phyloP scores from a whole-genome alignment of 2,113 vertebrate genomes.

The Pseudolaguvia tuberculata region DNA sequence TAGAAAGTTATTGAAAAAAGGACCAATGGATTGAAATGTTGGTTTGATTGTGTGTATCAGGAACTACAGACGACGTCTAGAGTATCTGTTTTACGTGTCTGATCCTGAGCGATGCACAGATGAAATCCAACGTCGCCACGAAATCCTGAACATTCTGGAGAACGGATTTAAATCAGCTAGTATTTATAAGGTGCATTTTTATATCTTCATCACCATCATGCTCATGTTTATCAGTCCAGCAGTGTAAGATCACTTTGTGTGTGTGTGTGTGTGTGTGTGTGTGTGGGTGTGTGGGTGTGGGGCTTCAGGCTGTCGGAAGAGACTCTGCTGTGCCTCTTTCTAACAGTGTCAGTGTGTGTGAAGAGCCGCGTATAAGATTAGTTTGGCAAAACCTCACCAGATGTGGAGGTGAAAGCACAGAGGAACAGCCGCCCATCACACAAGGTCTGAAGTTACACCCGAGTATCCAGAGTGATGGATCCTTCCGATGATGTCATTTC shows the following conservation, averaged over 20 bases:
- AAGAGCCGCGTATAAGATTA: slow-evolving; percentile 67
- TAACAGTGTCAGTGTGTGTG: slow-evolving; percentile 72
- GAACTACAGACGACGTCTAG: slow-evolving; percentile 68
- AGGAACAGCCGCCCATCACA: slow-evolving; percentile 62
- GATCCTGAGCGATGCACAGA: slow-evolving; percentile 64
- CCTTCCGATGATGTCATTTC: neutral
- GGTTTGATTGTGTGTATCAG: slow-evolving; percentile 50
- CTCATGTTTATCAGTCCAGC: too few species aligned
- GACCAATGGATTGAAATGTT: too few species aligned
- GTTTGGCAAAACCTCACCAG: slow-evolving; percentile 52
- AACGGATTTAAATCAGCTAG: slow-evolving; percentile 71
- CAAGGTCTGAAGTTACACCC: slow-evolving; percentile 56
- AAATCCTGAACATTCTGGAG: slow-evolving; percentile 71
- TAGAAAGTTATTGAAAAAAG: too few species aligned
- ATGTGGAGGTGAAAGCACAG: slow-evolving; percentile 40
- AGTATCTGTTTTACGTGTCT: slow-evolving; percentile 75
- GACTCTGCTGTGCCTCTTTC: slow-evolving; percentile 67
- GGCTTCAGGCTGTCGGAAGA: slow-evolving; percentile 56
- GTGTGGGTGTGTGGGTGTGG: slow-evolving; percentile 20
- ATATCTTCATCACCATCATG: neutral
- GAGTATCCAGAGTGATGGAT: neutral
- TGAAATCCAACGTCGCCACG: slow-evolving; percentile 53
- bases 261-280: slow-evolving; percentile 10
- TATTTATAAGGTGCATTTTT: slow-evolving; percentile 58
- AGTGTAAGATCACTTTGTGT: neutral